Evolutionary conservation across 1,140 invertebrate species (phyloP).

Genomic region (Lasaia peninsularis): DNA sequence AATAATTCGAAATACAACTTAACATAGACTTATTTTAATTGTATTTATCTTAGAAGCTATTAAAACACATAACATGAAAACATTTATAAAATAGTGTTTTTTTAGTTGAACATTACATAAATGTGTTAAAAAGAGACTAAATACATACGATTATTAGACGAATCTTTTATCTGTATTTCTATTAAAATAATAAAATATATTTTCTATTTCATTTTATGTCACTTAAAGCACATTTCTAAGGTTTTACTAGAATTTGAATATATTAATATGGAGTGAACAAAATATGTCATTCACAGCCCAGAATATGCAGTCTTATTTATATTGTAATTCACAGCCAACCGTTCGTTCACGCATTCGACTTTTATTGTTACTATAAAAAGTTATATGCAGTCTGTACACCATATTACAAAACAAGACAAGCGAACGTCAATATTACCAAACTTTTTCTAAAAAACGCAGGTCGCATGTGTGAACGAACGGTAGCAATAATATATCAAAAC

Average conservation of each 20-base stretch:
- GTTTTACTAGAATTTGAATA: not conserved
- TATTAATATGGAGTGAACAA: not conserved
- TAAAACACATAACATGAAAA: conserved; percentile 8
- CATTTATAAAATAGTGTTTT: conserved; percentile 4
- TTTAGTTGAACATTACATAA: not conserved
- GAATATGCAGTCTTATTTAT: not conserved
- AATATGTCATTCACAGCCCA: not conserved
- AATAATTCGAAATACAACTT: not conserved
- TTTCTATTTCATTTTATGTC: conserved; percentile 2
- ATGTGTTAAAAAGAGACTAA: not conserved
- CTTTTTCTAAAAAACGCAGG: too few species aligned
- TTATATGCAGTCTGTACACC: too few species aligned
- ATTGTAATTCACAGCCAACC: too few species aligned
- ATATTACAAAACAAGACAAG: too few species aligned
- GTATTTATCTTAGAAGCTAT: conserved; percentile 1
- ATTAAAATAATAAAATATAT: conserved; percentile 8
- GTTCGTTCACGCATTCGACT: too few species aligned
- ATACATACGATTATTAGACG: not conserved
- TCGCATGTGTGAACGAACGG: too few species aligned
- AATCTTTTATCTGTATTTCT: not conserved
- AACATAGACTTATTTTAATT: not conserved
- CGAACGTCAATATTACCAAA: too few species aligned
- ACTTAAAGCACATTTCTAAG: not conserved
- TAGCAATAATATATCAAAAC: too few species aligned
- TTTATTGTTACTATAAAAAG: too few species aligned